phyloP scores from a whole-genome alignment of 2,113 vertebrate species.

The Crotalus horridus region DNA sequence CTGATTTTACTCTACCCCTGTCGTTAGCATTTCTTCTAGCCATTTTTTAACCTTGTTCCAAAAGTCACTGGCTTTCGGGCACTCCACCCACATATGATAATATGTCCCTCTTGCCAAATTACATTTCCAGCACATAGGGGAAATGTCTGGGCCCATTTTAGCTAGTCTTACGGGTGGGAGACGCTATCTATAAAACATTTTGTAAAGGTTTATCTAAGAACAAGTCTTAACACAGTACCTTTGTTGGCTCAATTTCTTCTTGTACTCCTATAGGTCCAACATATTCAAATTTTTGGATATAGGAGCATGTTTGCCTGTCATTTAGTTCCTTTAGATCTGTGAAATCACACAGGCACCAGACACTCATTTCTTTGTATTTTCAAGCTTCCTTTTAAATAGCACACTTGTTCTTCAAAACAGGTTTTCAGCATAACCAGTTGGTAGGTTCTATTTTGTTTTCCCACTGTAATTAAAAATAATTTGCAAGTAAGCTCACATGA shows the following conservation, averaged over 20 bases:
- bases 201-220: not conserved
- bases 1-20: too few relatives aligned
- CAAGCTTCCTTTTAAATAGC: conserved; percentile 12
- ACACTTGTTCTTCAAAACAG: conserved; percentile 45
- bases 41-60: too few relatives aligned
- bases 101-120: too few relatives aligned
- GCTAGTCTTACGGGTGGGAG: too few relatives aligned
- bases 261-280: conserved; percentile 38
- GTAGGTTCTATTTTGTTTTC: conserved; percentile 38
- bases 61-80: too few relatives aligned
- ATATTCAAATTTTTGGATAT: conserved; percentile 20
- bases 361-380: fast-evolving
- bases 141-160: too few relatives aligned
- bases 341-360: conserved; percentile 9
- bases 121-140: too few relatives aligned
- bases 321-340: conserved; percentile 15
- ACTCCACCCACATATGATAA: too few relatives aligned
- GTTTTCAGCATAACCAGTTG: conserved; percentile 47
- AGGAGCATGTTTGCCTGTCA: conserved; percentile 14
- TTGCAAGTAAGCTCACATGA: not conserved
- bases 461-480: not conserved
- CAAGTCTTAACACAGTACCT: conserved; percentile 7
- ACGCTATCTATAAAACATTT: too few relatives aligned
- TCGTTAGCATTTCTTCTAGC: too few relatives aligned
- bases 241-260: conserved; percentile 53